A percentile compares a stretch with the other conserved stretches of the same genome.
phyloP scores from a whole-genome alignment of 2,888 invertebrate genomes.

The Parapristionchus giblindavisi region DNA sequence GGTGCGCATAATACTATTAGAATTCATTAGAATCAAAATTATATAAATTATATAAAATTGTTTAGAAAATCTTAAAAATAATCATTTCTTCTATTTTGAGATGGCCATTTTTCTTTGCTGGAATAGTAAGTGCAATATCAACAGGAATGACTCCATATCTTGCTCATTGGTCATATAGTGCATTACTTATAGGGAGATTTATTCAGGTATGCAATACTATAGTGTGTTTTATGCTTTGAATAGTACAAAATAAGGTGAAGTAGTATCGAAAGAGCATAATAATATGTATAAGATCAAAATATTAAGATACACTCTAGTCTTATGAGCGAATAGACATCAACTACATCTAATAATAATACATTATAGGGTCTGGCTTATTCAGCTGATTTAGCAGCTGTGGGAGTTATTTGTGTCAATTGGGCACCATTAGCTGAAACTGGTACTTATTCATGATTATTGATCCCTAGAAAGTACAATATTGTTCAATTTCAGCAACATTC shows the following conservation, averaged over 20 bases:
- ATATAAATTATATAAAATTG: no score
- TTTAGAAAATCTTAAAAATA: no score
- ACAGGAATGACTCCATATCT: neutral
- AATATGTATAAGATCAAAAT: no score
- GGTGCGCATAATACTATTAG: no score
- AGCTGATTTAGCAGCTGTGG: constrained; percentile 32
- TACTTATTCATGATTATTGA: neutral
- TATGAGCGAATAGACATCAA: no score
- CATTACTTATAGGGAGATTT: neutral
- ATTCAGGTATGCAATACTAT: constrained; percentile 1
- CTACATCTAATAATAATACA: neutral
- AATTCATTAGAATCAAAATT: no score
- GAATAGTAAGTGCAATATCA: neutral
- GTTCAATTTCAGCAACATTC: constrained; percentile 28
- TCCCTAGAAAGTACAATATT: neutral
- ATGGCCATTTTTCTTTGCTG: constrained; percentile 25
- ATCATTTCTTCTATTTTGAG: no score
- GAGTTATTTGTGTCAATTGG: constrained; percentile 27
- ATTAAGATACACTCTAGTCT: no score
- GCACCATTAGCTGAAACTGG: constrained; percentile 28
- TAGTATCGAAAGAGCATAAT: no score
- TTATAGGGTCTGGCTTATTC: constrained; percentile 28
- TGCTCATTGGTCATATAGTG: neutral
- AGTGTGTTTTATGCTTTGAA: neutral
- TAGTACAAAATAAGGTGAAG: neutral